Evolutionary conservation across 2,888 invertebrate species (phyloP).

Genomic region (Agrotis segetum): DNA sequence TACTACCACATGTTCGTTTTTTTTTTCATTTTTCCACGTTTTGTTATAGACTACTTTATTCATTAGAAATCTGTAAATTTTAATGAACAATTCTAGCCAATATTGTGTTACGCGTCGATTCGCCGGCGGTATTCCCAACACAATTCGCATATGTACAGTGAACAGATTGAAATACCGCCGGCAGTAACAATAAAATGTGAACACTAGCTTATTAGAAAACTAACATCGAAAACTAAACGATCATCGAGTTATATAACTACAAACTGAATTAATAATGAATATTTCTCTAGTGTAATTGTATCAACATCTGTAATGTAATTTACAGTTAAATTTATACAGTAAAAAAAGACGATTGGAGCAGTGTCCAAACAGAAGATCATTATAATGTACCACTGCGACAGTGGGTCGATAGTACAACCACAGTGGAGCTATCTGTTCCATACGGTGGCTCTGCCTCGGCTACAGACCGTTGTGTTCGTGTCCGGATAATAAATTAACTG

Average conservation of each 20-base stretch:
- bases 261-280: slow-evolving; percentile 66
- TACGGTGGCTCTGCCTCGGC: slow-evolving; percentile 24
- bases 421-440: slow-evolving; percentile 52
- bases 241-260: slow-evolving; percentile 73
- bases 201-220: slow-evolving; percentile 83
- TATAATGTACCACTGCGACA: slow-evolving; percentile 55
- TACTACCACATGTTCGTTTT: slow-evolving; percentile 73
- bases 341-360: slow-evolving; percentile 66
- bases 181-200: slow-evolving; percentile 73
- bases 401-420: slow-evolving; percentile 64
- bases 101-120: slow-evolving; percentile 65
- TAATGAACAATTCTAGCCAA: slow-evolving; percentile 75
- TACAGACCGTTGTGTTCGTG: slow-evolving; percentile 15
- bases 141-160: slow-evolving; percentile 69
- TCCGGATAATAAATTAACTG: slow-evolving; percentile 41
- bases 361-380: slow-evolving; percentile 71
- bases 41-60: slow-evolving; percentile 83
- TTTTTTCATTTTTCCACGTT: slow-evolving; percentile 70
- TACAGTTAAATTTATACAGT: slow-evolving; percentile 72
- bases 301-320: slow-evolving; percentile 68
- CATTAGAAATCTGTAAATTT: slow-evolving; percentile 78
- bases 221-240: slow-evolving; percentile 85
- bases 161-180: slow-evolving; percentile 61
- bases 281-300: slow-evolving; percentile 62
- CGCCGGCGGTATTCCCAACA: slow-evolving; percentile 62